Evolutionary conservation across 2,797 vertebrate species (phyloP), one percentile per base, ranked within the genome.

Genomic region (Nannoperca australis): DNA sequence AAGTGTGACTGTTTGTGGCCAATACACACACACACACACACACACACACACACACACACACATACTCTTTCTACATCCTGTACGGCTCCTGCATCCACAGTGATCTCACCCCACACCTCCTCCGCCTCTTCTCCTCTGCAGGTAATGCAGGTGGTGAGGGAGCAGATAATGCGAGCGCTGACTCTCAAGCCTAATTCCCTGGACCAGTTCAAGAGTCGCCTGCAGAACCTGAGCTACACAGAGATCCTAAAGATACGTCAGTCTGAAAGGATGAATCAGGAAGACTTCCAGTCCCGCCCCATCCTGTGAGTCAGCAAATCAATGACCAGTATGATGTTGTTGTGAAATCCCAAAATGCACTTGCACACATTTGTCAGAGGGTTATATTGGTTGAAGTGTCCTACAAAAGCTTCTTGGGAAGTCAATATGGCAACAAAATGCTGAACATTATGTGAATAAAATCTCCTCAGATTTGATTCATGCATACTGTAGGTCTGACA

Each of bases 101-200:
- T 72, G 50, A 38, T 38, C 65, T 87, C 71, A 69, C 40, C 58
- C 10, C 6, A 0, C 7, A 34, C 50, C 32, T 36, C 36, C 47
- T 59, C 34, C 45, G 12, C 59, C 30, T 84, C 18, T 88, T 85
- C 34, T 88, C 78, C 44, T 73, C 44, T 13, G 4, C 91, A 99
- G 98, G 98, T 99, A 87, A 99, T 99, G 98, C 98, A 99, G 95
- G 98, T 99, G 94, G 98, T 99, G 94, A 97, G 96, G 93, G 98
- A 99, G 95, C 98, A 99, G 96, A 98, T 99, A 95, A 98, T 98
- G 96, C 97, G 98, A 95, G 97, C 98, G 0, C 96, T 99, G 83
- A 97, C 95, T 88, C 95, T 96, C 94, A 99, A 99, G 97, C 98
- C 98, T 97, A 99, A 98, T 96, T 99, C 98, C 79, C 94, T 99